A percentile compares a stretch with the other conserved stretches of the same genome.
Conservation (phyloP, 92 coral and sea anemone species). For the Epizoanthus rinbou region DNA sequence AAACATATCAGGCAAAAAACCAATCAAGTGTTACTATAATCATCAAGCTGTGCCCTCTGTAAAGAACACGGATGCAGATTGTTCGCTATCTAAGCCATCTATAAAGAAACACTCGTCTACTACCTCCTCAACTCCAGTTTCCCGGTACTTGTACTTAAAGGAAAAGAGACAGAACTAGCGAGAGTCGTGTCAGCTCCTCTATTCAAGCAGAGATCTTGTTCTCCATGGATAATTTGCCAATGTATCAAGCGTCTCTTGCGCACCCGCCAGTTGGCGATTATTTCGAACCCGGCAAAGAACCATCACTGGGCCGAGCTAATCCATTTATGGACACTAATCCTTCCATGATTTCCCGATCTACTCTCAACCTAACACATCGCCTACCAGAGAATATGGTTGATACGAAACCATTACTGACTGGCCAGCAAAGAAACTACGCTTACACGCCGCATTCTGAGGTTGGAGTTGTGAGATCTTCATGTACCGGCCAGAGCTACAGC, state of each 20-base stretch:
- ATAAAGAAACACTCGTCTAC: slow-evolving; percentile 30
- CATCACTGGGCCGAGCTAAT: slow-evolving; percentile 62
- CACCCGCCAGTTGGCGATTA: slow-evolving; percentile 70
- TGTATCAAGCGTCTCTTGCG: slow-evolving; percentile 60
- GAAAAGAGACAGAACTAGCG: slow-evolving; percentile 30
- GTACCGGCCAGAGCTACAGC: slow-evolving; percentile 65
- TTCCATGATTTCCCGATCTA: slow-evolving; percentile 72
- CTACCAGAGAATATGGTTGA: slow-evolving; percentile 73
- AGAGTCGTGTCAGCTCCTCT: slow-evolving; percentile 11
- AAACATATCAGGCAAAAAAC: slow-evolving; percentile 83
- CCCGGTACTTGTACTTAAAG: slow-evolving; percentile 51
- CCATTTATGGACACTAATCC: slow-evolving; percentile 77
- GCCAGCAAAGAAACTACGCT: slow-evolving; percentile 68
- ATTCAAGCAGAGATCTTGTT: slow-evolving; percentile 50
- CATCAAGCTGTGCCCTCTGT: slow-evolving; percentile 85
- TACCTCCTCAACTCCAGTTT: slow-evolving; percentile 44
- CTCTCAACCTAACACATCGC: slow-evolving; percentile 77
- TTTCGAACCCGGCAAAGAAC: slow-evolving; percentile 80
- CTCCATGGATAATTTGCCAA: slow-evolving; percentile 66
- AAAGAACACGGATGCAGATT: slow-evolving; percentile 81
- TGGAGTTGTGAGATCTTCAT: slow-evolving; percentile 60
- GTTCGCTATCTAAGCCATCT: slow-evolving; percentile 26
- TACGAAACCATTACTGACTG: slow-evolving; percentile 68
- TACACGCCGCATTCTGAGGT: slow-evolving; percentile 70
- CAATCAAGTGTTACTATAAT: slow-evolving; percentile 87